phyloP scores from a whole-genome alignment of 2,797 vertebrate species.

The Pseudocheirus occidentalis region DNA sequence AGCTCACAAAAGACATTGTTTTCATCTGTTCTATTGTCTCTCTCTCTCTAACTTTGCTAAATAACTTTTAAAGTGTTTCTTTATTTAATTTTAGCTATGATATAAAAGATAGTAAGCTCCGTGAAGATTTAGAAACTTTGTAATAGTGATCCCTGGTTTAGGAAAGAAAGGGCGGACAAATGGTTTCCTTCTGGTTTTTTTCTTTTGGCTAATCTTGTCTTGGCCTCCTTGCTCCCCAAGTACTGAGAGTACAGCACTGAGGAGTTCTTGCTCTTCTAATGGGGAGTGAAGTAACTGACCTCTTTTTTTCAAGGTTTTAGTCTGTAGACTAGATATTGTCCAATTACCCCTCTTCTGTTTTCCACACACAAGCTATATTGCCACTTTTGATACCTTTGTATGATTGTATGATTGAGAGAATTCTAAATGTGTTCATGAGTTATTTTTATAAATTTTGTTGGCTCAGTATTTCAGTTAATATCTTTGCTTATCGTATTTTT shows the following conservation, averaged over 20 bases:
- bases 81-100: not conserved
- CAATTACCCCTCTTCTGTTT: not conserved
- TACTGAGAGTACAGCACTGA: not conserved
- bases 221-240: constrained; percentile 18
- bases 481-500: not conserved
- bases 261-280: not conserved
- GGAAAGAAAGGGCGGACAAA: not conserved
- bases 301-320: not conserved
- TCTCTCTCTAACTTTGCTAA: not conserved
- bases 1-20: not conserved
- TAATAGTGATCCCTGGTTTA: not conserved
- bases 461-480: constrained; percentile 26
- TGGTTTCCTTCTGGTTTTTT: not conserved
- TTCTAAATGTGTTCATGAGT: constrained; percentile 37
- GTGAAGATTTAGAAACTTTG: not conserved
- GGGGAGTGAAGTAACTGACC: not conserved
- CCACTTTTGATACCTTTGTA: constrained; percentile 25
- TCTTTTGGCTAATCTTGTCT: constrained; percentile 8
- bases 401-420: constrained; percentile 42
- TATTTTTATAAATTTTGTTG: constrained; percentile 30
- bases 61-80: not conserved
- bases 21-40: not conserved
- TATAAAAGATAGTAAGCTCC: not conserved
- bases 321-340: constrained; percentile 27
- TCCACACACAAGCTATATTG: constrained; percentile 34